Conservation (phyloP, 2,113 vertebrate genomes). For the Carassius auratus region DNA sequence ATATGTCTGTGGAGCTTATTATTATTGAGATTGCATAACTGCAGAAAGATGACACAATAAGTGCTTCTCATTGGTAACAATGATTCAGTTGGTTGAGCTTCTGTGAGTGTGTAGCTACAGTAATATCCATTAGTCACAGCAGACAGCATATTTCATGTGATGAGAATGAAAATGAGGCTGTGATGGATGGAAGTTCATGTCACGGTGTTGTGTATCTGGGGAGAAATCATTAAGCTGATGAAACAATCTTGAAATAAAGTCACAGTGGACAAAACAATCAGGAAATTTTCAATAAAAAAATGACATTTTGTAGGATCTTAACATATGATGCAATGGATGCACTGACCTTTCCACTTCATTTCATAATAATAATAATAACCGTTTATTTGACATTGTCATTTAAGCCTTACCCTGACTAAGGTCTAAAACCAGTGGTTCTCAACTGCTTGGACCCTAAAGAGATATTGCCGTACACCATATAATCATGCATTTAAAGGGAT, state of each 20-base stretch:
- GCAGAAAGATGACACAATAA: neutral
- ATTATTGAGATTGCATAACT: neutral
- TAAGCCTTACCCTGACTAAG: neutral
- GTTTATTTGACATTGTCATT: neutral
- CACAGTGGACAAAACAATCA: neutral
- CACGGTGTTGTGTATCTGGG: neutral
- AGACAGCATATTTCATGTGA: conserved; percentile 1
- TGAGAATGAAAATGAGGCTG: conserved; percentile 12
- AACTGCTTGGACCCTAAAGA: neutral
- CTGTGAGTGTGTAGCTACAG: conserved; percentile 7
- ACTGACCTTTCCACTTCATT: neutral
- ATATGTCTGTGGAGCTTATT: neutral
- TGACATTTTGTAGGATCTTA: neutral
- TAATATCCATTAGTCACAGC: neutral
- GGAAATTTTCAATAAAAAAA: neutral
- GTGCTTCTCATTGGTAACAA: neutral
- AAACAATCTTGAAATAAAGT: neutral
- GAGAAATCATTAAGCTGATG: neutral
- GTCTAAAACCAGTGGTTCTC: neutral
- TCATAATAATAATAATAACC: neutral
- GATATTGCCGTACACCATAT: neutral
- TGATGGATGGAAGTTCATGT: conserved; percentile 22
- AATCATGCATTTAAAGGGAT: neutral
- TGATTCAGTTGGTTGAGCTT: neutral
- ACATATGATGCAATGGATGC: neutral